phyloP scores from a whole-genome alignment of 2,113 vertebrate genomes.

The Osmerus eperlanus region DNA sequence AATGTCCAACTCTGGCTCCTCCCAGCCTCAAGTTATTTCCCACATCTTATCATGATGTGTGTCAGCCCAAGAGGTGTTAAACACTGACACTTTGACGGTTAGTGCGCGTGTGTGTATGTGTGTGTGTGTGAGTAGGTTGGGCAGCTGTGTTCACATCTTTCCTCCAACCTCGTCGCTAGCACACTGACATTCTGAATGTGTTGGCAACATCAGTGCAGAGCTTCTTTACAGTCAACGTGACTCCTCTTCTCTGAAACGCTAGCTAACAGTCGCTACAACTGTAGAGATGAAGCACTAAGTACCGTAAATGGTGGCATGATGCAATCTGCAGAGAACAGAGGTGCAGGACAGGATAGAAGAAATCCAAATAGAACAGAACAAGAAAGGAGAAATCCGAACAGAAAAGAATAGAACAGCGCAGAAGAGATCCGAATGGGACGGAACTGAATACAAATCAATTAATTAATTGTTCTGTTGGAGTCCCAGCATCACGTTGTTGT shows the following conservation, averaged over 20 bases:
- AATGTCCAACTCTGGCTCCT: too few species aligned
- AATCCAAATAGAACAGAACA: too few species aligned
- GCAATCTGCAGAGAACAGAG: too few species aligned
- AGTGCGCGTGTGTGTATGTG: neutral
- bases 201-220: neutral
- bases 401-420: too few species aligned
- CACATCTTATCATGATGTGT: neutral
- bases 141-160: neutral
- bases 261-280: neutral
- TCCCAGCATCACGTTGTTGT: too few species aligned
- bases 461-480: too few species aligned
- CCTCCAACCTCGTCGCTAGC: neutral
- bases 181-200: slow-evolving; percentile 7
- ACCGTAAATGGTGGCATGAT: too few species aligned
- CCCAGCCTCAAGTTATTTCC: too few species aligned
- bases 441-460: too few species aligned
- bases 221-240: neutral
- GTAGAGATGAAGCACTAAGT: neutral
- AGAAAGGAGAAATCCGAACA: too few species aligned
- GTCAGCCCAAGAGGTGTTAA: neutral
- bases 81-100: neutral
- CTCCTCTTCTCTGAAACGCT: neutral
- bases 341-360: too few species aligned
- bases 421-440: too few species aligned
- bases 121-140: neutral